Percentiles rank a stretch among this genome's conserved stretches.
Conservation (phyloP, 2,888 invertebrate species). For the Willowsia nigromaculata region DNA sequence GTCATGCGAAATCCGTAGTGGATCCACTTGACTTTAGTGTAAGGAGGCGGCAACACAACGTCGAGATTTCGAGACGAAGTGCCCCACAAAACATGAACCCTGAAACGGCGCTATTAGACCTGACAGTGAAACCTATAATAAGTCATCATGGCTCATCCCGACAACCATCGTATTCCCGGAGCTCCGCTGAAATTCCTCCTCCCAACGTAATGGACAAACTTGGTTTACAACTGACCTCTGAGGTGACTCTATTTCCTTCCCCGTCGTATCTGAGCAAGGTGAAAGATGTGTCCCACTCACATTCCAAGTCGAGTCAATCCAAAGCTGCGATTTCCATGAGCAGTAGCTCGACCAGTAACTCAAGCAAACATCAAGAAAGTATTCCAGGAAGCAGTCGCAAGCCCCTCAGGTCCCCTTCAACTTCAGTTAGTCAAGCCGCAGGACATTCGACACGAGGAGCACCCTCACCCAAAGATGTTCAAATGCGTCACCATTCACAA, state of each 20-base stretch:
- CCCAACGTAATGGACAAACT: conserved; percentile 77
- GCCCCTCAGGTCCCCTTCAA: conserved; percentile 58
- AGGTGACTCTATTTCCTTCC: conserved; percentile 78
- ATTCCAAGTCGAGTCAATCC: conserved; percentile 53
- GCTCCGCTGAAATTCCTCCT: conserved; percentile 71
- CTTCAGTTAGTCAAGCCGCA: conserved; percentile 45
- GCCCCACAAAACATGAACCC: conserved; percentile 8
- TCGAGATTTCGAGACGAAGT: conserved; percentile 7
- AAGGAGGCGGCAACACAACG: conserved; percentile 6
- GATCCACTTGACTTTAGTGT: conserved; percentile 33
- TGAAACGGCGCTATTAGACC: conserved; percentile 72
- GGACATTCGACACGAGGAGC: background rate
- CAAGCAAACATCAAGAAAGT: conserved; percentile 39
- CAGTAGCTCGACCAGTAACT: background rate
- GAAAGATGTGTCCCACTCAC: conserved; percentile 49
- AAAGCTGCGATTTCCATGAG: conserved; percentile 17
- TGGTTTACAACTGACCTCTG: conserved; percentile 78
- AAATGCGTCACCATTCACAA: conserved; percentile 40
- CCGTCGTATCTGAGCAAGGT: conserved; percentile 48
- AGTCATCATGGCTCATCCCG: conserved; percentile 33
- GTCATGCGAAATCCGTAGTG: conserved; percentile 10
- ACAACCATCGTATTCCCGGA: conserved; percentile 37
- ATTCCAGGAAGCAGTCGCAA: conserved; percentile 62
- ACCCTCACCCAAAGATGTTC: conserved; percentile 62
- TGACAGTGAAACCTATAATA: conserved; percentile 72